A percentile compares a stretch with the other conserved stretches of the same genome.
Conservation (phyloP, 1,140 invertebrate genomes). For the Thrips palmi region DNA sequence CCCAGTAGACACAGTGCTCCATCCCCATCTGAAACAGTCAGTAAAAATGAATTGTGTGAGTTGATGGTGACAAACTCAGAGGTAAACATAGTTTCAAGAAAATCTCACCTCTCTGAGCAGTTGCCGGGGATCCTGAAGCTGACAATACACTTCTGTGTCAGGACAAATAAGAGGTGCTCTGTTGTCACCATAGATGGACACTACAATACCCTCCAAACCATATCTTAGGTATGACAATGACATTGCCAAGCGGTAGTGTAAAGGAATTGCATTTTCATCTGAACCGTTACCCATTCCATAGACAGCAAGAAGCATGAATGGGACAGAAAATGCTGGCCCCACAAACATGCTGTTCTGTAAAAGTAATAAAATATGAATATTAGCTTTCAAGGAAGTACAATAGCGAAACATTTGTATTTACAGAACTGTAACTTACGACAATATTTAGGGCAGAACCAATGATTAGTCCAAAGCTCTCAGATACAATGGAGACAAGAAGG, state of each 20-base stretch:
- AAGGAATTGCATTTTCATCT: constrained; percentile 31
- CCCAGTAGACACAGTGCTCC: constrained; percentile 37
- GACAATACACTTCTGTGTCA: constrained; percentile 40
- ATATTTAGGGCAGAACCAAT: constrained; percentile 49
- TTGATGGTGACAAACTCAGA: constrained; percentile 11
- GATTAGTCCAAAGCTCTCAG: constrained; percentile 52
- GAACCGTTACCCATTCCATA: constrained; percentile 52
- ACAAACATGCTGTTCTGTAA: constrained; percentile 62
- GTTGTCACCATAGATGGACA: constrained; percentile 56
- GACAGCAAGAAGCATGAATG: constrained; percentile 53
- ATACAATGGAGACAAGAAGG: constrained; percentile 46
- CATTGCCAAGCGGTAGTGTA: constrained; percentile 50
- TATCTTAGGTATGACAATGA: constrained; percentile 70
- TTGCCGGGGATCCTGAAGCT: constrained; percentile 29
- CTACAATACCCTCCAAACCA: constrained; percentile 56
- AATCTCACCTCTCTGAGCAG: constrained; percentile 16
- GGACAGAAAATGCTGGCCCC: constrained; percentile 50
- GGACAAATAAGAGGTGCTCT: constrained; percentile 47
- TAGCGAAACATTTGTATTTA: too few relatives aligned
- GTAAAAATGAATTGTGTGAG: constrained; percentile 10
- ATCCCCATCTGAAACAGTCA: constrained; percentile 28
- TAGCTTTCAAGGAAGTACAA: too few relatives aligned
- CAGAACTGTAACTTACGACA: constrained; percentile 43
- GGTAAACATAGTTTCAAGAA: not conserved
- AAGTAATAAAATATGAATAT: constrained; percentile 14